phyloP scores from a whole-genome alignment of 2,113 vertebrate genomes.

The Megaptera novaeangliae region DNA sequence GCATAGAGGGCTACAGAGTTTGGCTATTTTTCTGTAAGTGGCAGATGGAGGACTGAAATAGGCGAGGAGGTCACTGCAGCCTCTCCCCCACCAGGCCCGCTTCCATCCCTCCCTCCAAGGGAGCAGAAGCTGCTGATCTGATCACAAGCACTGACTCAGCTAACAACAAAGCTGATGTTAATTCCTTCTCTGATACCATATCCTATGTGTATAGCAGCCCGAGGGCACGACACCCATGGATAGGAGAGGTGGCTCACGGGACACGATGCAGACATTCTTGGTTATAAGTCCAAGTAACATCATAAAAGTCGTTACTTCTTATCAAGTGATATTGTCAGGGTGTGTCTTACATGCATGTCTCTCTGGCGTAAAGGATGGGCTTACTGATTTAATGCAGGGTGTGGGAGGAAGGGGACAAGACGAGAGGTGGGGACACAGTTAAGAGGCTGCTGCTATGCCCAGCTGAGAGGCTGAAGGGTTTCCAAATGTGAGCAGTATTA shows the following conservation, averaged over 20 bases:
- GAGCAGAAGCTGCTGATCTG: background rate
- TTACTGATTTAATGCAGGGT: background rate
- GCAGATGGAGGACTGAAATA: background rate
- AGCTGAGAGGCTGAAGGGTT: background rate
- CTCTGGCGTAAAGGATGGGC: background rate
- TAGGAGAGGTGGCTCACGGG: background rate
- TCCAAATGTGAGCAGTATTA: background rate
- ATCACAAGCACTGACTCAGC: background rate
- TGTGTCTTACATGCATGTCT: rapidly evolving
- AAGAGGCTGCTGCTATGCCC: background rate
- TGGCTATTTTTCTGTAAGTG: background rate
- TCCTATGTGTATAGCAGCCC: background rate
- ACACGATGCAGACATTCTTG: background rate
- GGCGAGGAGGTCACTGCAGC: no score
- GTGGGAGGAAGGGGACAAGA: background rate
- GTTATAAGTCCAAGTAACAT: background rate
- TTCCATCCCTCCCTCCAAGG: no score
- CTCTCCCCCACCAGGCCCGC: background rate
- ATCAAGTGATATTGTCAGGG: background rate
- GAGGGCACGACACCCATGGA: rapidly evolving
- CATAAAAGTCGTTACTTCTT: background rate
- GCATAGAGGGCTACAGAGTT: background rate
- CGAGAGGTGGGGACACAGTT: no score
- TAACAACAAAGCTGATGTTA: background rate
- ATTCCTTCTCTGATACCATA: background rate